Evolutionary conservation across 2,797 vertebrate genomes (phyloP), one percentile per base, ranked within the genome.

Genomic region (Aulostomus chinensis): DNA sequence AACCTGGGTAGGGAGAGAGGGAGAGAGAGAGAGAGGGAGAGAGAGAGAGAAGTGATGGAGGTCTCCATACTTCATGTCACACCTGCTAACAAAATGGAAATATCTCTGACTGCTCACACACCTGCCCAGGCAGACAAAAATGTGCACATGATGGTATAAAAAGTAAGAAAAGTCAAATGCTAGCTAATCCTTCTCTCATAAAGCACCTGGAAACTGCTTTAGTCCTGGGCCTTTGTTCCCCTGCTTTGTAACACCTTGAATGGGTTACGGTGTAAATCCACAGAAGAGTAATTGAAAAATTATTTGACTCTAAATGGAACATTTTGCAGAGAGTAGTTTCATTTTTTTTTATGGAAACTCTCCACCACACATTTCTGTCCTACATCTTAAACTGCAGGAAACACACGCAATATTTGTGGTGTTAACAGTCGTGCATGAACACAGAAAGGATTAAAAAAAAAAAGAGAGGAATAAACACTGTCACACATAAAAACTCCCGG

Each of bases 131-230:
- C 65, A 42, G 68, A 59, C 49, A 65, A 71, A 76, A 71, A 61
- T 0, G 9, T 47, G 63, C 2, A 25, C 20, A 5, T 36, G 42
- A 32, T 36, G 62, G 22, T 24, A 24, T 24, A 37, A 37, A 53
- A 46, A 28, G 20, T 4, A 13, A 11, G 32, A 59, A 54, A 72
- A 72, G 49, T 57, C 55, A 71, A 64, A 80, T 64, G 49, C 72
- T 63, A 61, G 15, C 47, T 24, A 49, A 55, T 73, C 39, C 14
- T 41, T 68, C 56, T 47, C 39, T 63, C 41, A 31, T 60, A 30
- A 63, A 77, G 50, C 38, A 37, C 45, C 56, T 26, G 28, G 35
- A 58, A 66, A 11, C 25, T 2, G 39, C 48, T 51, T 22, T 28
- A 31, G 16, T 33, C 11, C 17, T 55, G 48, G 48, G 20, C 22